Percentiles rank a stretch among this genome's conserved stretches.
Conservation (phyloP, 2,797 vertebrate genomes). For the Spondyliosoma cantharus region DNA sequence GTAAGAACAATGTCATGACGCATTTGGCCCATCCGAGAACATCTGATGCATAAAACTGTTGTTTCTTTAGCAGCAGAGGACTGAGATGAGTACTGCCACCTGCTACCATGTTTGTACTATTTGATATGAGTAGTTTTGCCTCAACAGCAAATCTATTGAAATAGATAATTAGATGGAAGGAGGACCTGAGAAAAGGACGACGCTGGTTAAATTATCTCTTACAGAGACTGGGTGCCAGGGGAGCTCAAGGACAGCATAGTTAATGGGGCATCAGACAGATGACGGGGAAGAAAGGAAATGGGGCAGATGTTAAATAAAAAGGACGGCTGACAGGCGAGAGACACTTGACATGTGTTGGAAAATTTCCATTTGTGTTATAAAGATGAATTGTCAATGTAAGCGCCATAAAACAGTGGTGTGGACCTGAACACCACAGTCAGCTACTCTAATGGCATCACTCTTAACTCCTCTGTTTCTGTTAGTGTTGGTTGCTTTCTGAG, state of each 20-base stretch:
- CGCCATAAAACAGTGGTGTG: neutral
- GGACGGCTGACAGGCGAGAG: slow-evolving; percentile 44
- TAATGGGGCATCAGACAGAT: slow-evolving; percentile 73
- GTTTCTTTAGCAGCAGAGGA: slow-evolving; percentile 3
- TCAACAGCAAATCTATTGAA: slow-evolving; percentile 44
- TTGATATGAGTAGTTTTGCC: slow-evolving; percentile 19
- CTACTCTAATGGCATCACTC: slow-evolving; percentile 3
- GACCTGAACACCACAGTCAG: slow-evolving; percentile 6
- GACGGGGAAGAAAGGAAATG: slow-evolving; percentile 63
- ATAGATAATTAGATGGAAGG: slow-evolving; percentile 52
- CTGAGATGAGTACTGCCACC: neutral
- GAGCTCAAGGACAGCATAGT: slow-evolving; percentile 73
- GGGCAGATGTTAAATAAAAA: slow-evolving; percentile 50
- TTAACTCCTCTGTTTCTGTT: neutral
- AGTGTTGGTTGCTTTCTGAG: neutral
- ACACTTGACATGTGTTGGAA: slow-evolving; percentile 46
- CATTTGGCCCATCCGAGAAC: slow-evolving; percentile 39
- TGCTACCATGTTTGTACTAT: neutral
- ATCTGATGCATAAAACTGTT: slow-evolving; percentile 42
- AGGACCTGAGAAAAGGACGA: slow-evolving; percentile 44
- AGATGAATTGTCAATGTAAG: slow-evolving; percentile 35
- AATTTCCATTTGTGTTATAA: slow-evolving; percentile 41
- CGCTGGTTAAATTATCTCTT: slow-evolving; percentile 53
- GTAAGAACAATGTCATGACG: slow-evolving; percentile 48
- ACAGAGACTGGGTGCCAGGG: slow-evolving; percentile 55